These are phyloP conservation scores for Myotis vivesi DNA, from an alignment of 2,797 vertebrate species.

Conservation along the genomic window DNA sequence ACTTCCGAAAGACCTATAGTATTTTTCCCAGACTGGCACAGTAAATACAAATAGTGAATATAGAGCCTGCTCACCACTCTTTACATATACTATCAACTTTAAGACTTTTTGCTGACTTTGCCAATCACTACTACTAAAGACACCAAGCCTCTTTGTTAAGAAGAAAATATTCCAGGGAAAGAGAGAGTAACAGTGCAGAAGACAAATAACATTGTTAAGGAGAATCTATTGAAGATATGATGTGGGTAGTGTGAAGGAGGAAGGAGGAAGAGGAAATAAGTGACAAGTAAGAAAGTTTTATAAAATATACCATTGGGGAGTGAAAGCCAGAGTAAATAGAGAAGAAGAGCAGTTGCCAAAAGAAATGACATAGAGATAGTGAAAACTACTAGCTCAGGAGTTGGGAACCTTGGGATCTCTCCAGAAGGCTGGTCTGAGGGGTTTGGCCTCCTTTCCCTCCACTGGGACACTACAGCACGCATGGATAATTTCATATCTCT, in stretches of 20 bases:
- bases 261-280: not conserved
- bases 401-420: not conserved
- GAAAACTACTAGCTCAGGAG: not conserved
- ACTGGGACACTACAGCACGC: not conserved
- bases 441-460: not conserved
- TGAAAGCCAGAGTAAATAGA: not conserved
- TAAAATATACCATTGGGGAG: not conserved
- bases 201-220: not conserved
- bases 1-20: not conserved
- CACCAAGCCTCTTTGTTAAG: not conserved
- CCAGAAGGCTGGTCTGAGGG: not conserved
- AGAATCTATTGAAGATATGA: not conserved
- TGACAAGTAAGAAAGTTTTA: not conserved
- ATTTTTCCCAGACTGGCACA: not conserved
- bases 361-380: not conserved
- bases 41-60: not conserved
- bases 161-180: not conserved
- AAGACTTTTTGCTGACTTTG: not conserved
- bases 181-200: not conserved
- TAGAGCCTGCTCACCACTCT: not conserved
- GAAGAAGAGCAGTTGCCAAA: not conserved
- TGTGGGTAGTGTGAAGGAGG: not conserved
- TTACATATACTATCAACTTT: not conserved
- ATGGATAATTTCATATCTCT: not conserved
- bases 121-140: not conserved